phyloP scores from a whole-genome alignment of 2,113 vertebrate genomes.

The Panthera uncia region DNA sequence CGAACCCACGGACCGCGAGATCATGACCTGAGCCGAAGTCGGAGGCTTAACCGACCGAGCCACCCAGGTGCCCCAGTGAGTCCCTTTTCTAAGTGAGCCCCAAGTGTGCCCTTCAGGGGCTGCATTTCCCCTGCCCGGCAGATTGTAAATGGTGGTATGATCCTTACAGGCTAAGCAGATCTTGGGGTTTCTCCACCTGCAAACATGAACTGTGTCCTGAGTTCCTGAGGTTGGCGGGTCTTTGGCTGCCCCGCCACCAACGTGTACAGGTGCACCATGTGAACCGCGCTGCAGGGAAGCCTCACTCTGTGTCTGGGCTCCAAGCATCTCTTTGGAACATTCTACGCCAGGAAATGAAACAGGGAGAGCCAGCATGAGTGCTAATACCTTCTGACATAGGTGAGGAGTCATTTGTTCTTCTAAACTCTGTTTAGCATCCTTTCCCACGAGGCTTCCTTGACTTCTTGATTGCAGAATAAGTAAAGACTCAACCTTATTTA shows the following conservation, averaged over 20 bases:
- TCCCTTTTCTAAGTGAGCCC: background rate
- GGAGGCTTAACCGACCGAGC: too few relatives aligned
- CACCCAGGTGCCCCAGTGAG: too few relatives aligned
- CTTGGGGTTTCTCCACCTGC: background rate
- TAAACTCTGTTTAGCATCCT: background rate
- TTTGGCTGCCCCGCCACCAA: accelerated
- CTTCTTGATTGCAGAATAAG: background rate
- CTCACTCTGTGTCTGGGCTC: background rate
- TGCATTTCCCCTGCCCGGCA: accelerated
- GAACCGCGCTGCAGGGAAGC: background rate
- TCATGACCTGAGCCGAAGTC: too few relatives aligned
- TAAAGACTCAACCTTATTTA: background rate
- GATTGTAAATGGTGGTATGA: background rate
- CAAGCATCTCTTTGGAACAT: background rate
- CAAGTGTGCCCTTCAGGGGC: background rate
- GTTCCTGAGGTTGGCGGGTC: too few relatives aligned
- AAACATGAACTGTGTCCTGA: background rate
- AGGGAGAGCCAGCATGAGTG: background rate
- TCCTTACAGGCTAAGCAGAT: background rate
- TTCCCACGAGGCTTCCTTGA: background rate
- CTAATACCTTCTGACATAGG: background rate
- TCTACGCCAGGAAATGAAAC: background rate
- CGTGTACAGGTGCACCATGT: too few relatives aligned
- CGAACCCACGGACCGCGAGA: too few relatives aligned
- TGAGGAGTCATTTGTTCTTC: background rate